A percentile compares a stretch with the other conserved stretches of the same genome.
Evolutionary conservation across 2,888 invertebrate genomes (phyloP).

Genomic region (Sclerodermus sp.): DNA sequence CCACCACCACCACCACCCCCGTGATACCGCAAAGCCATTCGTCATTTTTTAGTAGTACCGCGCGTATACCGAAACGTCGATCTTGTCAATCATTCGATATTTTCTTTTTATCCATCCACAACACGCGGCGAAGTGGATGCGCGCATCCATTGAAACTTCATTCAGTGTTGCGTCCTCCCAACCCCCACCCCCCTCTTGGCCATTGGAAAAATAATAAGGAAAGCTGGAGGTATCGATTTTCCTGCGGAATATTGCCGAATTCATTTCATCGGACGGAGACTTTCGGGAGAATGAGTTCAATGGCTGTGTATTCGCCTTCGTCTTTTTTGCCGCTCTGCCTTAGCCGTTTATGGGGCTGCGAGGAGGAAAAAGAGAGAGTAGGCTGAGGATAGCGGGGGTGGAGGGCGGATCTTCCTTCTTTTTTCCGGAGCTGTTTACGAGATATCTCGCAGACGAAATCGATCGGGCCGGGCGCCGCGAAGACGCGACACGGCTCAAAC

Average conservation of each 20-base stretch:
- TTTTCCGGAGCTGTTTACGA: conserved; percentile 24
- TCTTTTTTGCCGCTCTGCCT: background rate
- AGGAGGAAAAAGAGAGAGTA: conserved; percentile 1
- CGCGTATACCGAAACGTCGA: conserved; percentile 16
- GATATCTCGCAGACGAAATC: conserved; percentile 42
- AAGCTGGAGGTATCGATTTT: background rate
- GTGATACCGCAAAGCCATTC: conserved; percentile 24
- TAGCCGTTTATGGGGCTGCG: conserved; percentile 1
- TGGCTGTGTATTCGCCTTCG: background rate
- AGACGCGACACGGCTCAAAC: conserved; percentile 37
- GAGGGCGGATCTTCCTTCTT: background rate
- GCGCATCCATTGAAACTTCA: too few relatives aligned
- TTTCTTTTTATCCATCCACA: too few relatives aligned
- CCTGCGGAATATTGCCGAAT: background rate
- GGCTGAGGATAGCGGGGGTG: background rate
- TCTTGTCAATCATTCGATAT: conserved; percentile 27
- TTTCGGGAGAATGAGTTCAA: too few relatives aligned
- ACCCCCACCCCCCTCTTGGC: too few relatives aligned
- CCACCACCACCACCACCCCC: too few relatives aligned
- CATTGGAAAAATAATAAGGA: background rate
- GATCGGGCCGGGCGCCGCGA: conserved; percentile 42
- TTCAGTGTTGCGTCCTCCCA: too few relatives aligned
- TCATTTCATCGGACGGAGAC: too few relatives aligned
- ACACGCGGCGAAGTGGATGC: too few relatives aligned
- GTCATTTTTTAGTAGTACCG: conserved; percentile 25